Conservation (phyloP, 2,797 vertebrate species). For the Bradypus variegatus region DNA sequence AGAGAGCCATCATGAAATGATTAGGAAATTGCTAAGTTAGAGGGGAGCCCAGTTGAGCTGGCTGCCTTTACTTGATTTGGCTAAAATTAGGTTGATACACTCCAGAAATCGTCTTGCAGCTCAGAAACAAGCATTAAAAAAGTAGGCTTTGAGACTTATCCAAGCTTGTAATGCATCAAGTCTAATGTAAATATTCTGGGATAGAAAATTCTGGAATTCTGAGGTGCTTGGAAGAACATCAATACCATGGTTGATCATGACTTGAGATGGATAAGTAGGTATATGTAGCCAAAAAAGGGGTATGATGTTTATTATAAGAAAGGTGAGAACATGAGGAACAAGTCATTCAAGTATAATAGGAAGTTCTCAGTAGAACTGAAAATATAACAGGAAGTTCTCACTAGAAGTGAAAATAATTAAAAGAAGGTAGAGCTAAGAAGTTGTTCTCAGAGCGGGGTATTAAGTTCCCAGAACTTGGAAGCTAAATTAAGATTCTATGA, state of each 20-base stretch:
- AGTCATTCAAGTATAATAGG: neutral
- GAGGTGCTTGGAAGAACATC: neutral
- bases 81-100: neutral
- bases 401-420: neutral
- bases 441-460: neutral
- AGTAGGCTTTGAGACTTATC: neutral
- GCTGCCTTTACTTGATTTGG: neutral
- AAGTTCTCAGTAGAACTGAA: too few species aligned
- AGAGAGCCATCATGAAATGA: neutral
- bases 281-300: neutral
- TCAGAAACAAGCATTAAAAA: neutral
- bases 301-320: neutral
- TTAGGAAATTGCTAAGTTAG: neutral
- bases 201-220: neutral
- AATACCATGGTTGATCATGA: neutral
- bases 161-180: neutral
- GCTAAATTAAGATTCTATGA: neutral
- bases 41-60: neutral
- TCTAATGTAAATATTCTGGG: neutral
- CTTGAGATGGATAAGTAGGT: neutral
- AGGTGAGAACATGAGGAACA: neutral
- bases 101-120: neutral
- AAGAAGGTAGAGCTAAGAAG: neutral
- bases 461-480: neutral
- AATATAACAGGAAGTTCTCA: neutral